A percentile compares a stretch with the other conserved stretches of the same genome.
Conservation (phyloP, 2,888 invertebrate species). For the Emmelina monodactyla region DNA sequence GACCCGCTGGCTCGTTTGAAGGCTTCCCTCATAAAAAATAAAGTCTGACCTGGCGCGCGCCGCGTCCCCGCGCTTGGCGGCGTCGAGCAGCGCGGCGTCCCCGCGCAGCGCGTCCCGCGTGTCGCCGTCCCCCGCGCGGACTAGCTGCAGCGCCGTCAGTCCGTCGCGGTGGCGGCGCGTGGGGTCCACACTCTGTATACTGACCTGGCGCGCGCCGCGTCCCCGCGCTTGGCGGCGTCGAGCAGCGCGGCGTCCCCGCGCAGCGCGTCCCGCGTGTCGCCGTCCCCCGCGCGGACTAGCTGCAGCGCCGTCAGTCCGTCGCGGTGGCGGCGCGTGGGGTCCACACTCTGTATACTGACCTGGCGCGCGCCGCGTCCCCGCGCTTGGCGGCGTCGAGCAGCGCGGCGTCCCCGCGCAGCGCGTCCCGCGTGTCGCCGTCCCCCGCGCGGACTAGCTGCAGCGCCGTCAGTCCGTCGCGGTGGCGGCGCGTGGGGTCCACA, state of each 20-base stretch:
- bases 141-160: slow-evolving; percentile 90
- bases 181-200: too few species aligned
- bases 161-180: slow-evolving; percentile 95
- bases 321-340: slow-evolving; percentile 91
- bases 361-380: slow-evolving; percentile 44
- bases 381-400: slow-evolving; percentile 92
- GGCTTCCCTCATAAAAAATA: too few species aligned
- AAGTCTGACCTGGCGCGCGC: slow-evolving; percentile 44
- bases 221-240: slow-evolving; percentile 87
- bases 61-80: slow-evolving; percentile 77
- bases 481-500: slow-evolving; percentile 93
- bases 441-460: slow-evolving; percentile 90
- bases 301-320: slow-evolving; percentile 95
- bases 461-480: slow-evolving; percentile 93
- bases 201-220: slow-evolving; percentile 44
- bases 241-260: slow-evolving; percentile 91
- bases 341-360: too few species aligned
- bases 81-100: slow-evolving; percentile 92
- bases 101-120: slow-evolving; percentile 92
- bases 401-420: slow-evolving; percentile 91
- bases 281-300: slow-evolving; percentile 87
- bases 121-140: slow-evolving; percentile 89
- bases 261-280: slow-evolving; percentile 91
- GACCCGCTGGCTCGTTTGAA: too few species aligned
- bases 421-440: slow-evolving; percentile 92